A percentile compares a stretch with the other conserved stretches of the same genome.
phyloP scores from a whole-genome alignment of 2,113 vertebrate genomes.

The Columba janthina region DNA sequence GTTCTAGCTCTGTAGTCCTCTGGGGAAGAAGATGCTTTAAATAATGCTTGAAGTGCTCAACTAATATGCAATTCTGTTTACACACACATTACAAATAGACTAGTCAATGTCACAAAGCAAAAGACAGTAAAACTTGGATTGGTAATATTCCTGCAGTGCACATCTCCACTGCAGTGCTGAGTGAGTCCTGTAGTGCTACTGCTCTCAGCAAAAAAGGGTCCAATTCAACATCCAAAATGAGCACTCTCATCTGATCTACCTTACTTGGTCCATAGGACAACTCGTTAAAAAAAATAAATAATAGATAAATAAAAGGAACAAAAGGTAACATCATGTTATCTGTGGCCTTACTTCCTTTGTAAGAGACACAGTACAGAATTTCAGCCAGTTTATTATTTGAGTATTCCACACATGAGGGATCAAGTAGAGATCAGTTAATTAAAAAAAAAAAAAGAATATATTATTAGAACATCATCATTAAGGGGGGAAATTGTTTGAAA shows the following conservation, averaged over 20 bases:
- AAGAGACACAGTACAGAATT: background rate
- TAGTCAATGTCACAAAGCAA: background rate
- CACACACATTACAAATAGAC: background rate
- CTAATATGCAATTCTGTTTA: background rate
- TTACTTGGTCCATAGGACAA: background rate
- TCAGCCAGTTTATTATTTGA: constrained; percentile 9
- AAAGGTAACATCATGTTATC: background rate
- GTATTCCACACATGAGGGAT: background rate
- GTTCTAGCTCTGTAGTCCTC: background rate
- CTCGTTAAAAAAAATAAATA: background rate
- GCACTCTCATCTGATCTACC: background rate
- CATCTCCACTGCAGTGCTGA: background rate
- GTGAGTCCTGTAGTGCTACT: background rate
- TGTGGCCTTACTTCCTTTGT: background rate
- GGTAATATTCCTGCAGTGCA: background rate
- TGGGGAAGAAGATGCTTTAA: constrained; percentile 1
- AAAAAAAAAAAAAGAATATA: background rate
- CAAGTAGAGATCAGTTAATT: constrained; percentile 42
- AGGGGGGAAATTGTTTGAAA: constrained; percentile 48
- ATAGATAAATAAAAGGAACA: background rate
- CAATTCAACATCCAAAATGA: background rate
- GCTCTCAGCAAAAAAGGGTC: background rate
- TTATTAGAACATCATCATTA: constrained; percentile 46
- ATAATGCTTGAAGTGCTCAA: background rate
- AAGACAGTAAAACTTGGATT: background rate